Evolutionary conservation across 2,797 vertebrate species (phyloP).

Genomic region (Nannoperca australis): DNA sequence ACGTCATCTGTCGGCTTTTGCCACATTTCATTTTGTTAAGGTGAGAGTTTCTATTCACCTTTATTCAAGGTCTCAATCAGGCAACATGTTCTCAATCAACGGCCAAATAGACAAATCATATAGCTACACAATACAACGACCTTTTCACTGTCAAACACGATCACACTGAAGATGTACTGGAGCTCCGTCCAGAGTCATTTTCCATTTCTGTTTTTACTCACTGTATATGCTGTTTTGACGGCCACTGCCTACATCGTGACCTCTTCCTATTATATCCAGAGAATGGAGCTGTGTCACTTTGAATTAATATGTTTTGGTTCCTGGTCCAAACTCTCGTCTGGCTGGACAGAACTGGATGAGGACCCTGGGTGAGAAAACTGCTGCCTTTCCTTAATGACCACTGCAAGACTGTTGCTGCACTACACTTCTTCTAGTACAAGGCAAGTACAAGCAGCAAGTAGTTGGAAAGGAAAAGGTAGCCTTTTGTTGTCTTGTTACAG

Average conservation of each 20-base stretch:
- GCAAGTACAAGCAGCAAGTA: not conserved
- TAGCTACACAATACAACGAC: conserved; percentile 3
- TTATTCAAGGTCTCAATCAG: conserved; percentile 18
- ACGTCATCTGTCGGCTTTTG: not conserved
- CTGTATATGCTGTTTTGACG: not conserved
- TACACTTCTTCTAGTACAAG: not conserved
- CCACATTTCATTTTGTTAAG: not conserved
- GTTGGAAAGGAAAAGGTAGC: not conserved
- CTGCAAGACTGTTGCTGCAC: not conserved
- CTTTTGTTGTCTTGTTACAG: not conserved
- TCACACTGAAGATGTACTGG: not conserved
- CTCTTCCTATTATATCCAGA: not conserved
- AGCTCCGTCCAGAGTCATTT: not conserved
- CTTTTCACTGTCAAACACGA: conserved; percentile 10
- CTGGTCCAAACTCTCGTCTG: not conserved
- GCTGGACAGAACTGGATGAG: not conserved
- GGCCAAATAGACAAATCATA: conserved; percentile 1
- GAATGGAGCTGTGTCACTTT: not conserved
- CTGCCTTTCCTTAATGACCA: not conserved
- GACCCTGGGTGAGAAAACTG: no score
- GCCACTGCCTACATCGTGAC: not conserved
- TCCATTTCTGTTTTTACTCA: no score
- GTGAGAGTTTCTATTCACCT: conserved; percentile 2
- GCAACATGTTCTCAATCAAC: conserved; percentile 12
- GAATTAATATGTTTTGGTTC: not conserved